Evolutionary conservation across 2,888 invertebrate species (phyloP), one percentile per base, ranked within the genome.

Genomic region (Stegophylla sp.): DNA sequence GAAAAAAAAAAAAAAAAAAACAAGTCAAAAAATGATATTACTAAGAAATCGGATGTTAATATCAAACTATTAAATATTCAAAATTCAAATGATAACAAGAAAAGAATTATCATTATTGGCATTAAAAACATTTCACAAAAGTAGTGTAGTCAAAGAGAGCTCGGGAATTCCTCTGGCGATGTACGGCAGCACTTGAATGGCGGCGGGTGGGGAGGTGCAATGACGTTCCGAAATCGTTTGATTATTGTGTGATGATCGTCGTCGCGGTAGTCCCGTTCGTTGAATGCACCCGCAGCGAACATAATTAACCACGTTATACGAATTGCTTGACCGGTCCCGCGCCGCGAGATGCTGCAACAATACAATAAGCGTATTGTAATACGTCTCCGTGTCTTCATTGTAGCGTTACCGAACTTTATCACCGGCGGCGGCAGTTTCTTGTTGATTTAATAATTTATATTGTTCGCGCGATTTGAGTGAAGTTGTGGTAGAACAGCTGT

Each of bases 211-310:
- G 13, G 59, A 26, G 15, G 26, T 28, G 26, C 12, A 15, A 15
- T 26, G 59, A 59, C 26, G 59, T 59, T 59, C 26, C 15, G 26
- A 4, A 59, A 12, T 13, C n/a, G 59, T 26, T 59, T 26, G 12
- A 34, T 34, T 34, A 7, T 34, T 5, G 7, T 34, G 34, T 7
- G 34, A 7, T 3, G 3, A 7, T 7, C 3, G 34, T 34, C 34
- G 34, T 34, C 34, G 7, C 13, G 20, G 59, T 53, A n/a, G n/a
- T n/a, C n/a, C 26, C 26, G 59, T 13, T 23, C 23, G 15, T 15
- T 28, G 59, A 59, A 59, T 59, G 59, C 13, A 15, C 59, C 72
- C 72, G 72, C 56, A 56, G 41, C 9, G 26, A 7, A n/a, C n/a
- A n/a, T 73, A 73, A 73, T 73, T 73, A 73, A 45, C 61, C 28